Conservation (phyloP, 2,888 invertebrate genomes). For the Philhelius pedissequus region DNA sequence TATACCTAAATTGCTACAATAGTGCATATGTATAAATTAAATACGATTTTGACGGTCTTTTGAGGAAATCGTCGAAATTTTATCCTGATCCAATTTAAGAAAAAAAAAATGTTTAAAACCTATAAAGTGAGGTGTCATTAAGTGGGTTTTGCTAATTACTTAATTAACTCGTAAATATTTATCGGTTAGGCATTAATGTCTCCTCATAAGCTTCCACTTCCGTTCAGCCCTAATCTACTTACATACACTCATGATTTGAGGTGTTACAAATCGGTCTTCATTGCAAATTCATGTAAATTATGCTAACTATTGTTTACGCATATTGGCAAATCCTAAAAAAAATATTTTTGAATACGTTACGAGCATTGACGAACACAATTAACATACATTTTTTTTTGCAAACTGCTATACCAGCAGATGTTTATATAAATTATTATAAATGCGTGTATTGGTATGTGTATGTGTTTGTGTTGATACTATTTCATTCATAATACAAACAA, state of each 20-base stretch:
- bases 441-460: too few relatives aligned
- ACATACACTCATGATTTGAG: not conserved
- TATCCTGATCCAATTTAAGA: too few relatives aligned
- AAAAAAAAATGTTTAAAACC: too few relatives aligned
- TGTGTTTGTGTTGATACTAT: conserved; percentile 1
- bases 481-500: not conserved
- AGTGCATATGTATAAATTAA: too few relatives aligned
- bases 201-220: not conserved
- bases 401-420: not conserved
- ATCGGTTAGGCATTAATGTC: too few relatives aligned
- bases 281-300: not conserved
- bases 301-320: not conserved
- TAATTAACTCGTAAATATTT: too few relatives aligned
- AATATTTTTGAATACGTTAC: not conserved
- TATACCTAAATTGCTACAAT: too few relatives aligned
- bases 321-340: not conserved
- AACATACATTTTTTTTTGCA: not conserved
- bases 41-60: too few relatives aligned
- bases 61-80: too few relatives aligned
- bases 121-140: too few relatives aligned
- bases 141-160: too few relatives aligned
- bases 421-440: too few relatives aligned
- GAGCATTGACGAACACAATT: not conserved
- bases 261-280: not conserved
- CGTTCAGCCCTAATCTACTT: not conserved